Percentiles rank a stretch among this genome's conserved stretches.
These are phyloP conservation scores for Aporophyla nigra DNA, from an alignment of 2,888 invertebrate genomes.

Conservation along the genomic window DNA sequence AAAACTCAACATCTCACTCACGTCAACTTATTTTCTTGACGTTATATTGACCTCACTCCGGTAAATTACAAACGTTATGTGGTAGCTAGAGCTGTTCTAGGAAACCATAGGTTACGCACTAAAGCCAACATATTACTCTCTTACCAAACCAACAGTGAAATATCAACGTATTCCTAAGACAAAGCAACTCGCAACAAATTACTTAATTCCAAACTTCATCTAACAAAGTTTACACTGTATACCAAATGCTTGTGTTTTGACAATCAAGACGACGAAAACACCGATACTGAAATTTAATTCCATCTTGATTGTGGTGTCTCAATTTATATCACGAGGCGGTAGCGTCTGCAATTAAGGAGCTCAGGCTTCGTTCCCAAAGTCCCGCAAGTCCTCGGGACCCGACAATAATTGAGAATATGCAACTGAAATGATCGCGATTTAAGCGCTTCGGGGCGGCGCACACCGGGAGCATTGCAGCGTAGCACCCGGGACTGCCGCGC, in stretches of 20 bases:
- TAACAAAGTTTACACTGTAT: constrained; percentile 47
- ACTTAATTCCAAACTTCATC: constrained; percentile 45
- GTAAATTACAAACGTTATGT: background rate
- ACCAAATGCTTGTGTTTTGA: constrained; percentile 52
- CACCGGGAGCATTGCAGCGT: constrained; percentile 41
- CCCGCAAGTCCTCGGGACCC: constrained; percentile 65
- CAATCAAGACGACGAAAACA: constrained; percentile 61
- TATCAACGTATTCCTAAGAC: constrained; percentile 17
- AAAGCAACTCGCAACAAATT: constrained; percentile 48
- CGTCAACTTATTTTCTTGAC: background rate
- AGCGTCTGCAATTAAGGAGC: constrained; percentile 69
- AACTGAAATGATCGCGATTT: constrained; percentile 69
- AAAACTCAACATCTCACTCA: background rate
- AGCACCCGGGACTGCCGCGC: constrained; percentile 25
- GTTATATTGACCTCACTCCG: background rate
- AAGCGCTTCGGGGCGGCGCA: constrained; percentile 54
- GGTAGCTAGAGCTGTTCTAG: too few species aligned
- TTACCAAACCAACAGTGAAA: constrained; percentile 15
- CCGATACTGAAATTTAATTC: constrained; percentile 66
- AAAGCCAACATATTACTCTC: background rate
- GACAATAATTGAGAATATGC: constrained; percentile 72
- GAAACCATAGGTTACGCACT: background rate
- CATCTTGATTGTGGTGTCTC: constrained; percentile 65
- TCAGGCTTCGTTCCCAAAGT: constrained; percentile 63
- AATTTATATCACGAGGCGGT: constrained; percentile 66